Evolutionary conservation across 2,888 invertebrate genomes (phyloP).

Genomic region (Lymantria monacha): DNA sequence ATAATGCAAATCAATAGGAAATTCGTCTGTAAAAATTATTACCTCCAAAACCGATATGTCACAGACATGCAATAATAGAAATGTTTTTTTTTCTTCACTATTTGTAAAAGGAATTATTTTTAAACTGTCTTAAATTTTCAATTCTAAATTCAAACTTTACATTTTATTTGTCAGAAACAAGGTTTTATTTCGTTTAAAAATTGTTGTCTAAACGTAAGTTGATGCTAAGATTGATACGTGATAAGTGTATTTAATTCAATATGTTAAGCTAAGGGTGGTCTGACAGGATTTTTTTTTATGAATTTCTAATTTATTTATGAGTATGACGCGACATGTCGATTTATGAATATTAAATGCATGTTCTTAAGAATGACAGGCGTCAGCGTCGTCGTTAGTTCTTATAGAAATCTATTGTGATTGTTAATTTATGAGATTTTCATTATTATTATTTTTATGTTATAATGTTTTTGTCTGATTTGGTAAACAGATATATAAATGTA

Average conservation of each 20-base stretch:
- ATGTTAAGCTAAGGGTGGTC: slow-evolving; percentile 60
- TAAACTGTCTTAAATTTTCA: slow-evolving; percentile 2
- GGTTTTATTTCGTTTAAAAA: slow-evolving; percentile 12
- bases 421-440: slow-evolving; percentile 15
- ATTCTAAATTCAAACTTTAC: slow-evolving; percentile 4
- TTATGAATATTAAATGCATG: slow-evolving; percentile 63
- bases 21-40: slow-evolving; percentile 42
- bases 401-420: slow-evolving; percentile 17
- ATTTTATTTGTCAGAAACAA: slow-evolving; percentile 13
- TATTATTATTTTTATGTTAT: neutral
- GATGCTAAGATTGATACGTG: slow-evolving; percentile 35
- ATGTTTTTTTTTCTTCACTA: slow-evolving; percentile 10
- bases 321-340: slow-evolving; percentile 57
- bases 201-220: slow-evolving; percentile 14
- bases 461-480: too few species aligned
- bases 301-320: slow-evolving; percentile 71
- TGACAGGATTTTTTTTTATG: slow-evolving; percentile 42
- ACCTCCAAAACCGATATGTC: slow-evolving; percentile 36
- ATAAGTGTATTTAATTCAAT: slow-evolving; percentile 48
- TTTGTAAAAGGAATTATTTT: slow-evolving; percentile 22
- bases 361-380: slow-evolving; percentile 42
- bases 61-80: slow-evolving; percentile 24
- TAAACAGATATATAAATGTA: too few species aligned
- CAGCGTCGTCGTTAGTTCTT: slow-evolving; percentile 31
- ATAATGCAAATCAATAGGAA: slow-evolving; percentile 49